These are phyloP conservation scores for Metallyticus violacea DNA, from an alignment of 2,888 invertebrate genomes.

Conservation along the genomic window DNA sequence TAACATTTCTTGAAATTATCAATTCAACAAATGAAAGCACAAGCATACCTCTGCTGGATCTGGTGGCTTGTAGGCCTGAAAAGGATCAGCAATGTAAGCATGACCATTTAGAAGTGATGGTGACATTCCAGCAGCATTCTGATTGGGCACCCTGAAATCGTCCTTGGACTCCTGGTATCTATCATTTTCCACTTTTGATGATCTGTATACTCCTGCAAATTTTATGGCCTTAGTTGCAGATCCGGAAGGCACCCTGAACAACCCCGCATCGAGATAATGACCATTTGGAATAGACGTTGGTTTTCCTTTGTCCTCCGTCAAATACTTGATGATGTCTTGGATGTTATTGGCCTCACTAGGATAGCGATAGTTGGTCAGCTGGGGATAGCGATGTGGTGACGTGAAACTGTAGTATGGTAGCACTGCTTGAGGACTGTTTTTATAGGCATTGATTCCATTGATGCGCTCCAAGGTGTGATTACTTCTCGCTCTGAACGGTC, in stretches of 20 bases:
- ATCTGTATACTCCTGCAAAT: slow-evolving; percentile 46
- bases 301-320: slow-evolving; percentile 35
- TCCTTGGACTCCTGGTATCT: background rate
- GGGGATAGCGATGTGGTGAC: slow-evolving; percentile 41
- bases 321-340: slow-evolving; percentile 46
- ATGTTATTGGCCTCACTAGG: slow-evolving; percentile 44
- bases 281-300: background rate
- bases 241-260: background rate
- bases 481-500: background rate
- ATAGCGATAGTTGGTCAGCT: slow-evolving; percentile 44
- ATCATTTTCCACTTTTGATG: slow-evolving; percentile 40
- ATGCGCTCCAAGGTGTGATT: background rate
- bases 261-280: background rate
- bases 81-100: slow-evolving; percentile 55
- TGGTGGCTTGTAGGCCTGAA: slow-evolving; percentile 64
- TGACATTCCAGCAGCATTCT: background rate
- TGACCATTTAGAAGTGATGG: slow-evolving; percentile 38
- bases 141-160: background rate
- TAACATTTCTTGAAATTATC: too few relatives aligned
- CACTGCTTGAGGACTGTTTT: background rate
- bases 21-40: too few relatives aligned
- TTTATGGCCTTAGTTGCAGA: slow-evolving; percentile 37
- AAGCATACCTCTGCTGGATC: background rate
- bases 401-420: background rate
- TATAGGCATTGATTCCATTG: background rate